Percentiles rank a stretch among this genome's conserved stretches.
These are phyloP conservation scores for Myotis davidii DNA, from an alignment of 2,113 vertebrate genomes.

Conservation along the genomic window DNA sequence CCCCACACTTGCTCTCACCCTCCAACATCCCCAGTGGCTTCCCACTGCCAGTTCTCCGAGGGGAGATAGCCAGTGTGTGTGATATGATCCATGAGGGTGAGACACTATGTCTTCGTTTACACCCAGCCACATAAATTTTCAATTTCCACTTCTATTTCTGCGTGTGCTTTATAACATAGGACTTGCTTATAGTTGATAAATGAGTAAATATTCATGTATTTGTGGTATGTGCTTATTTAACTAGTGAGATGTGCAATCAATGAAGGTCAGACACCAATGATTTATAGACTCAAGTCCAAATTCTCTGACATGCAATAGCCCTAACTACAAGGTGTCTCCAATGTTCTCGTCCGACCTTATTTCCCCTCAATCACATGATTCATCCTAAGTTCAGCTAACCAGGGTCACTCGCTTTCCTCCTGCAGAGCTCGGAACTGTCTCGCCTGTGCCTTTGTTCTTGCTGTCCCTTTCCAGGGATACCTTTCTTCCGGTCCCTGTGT, in stretches of 20 bases:
- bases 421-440: neutral
- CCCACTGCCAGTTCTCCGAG: neutral
- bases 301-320: neutral
- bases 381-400: neutral
- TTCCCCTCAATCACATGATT: neutral
- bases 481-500: neutral
- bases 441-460: neutral
- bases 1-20: neutral
- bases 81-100: neutral
- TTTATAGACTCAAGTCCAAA: neutral
- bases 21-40: neutral
- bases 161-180: neutral
- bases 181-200: neutral
- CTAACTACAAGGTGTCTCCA: neutral
- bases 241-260: neutral
- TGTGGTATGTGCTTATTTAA: neutral
- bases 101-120: neutral
- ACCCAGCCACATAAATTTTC: neutral
- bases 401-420: neutral
- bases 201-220: neutral
- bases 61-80: accelerated
- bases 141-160: neutral
- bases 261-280: neutral
- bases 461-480: neutral
- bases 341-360: neutral